phyloP scores from a whole-genome alignment of 2,113 vertebrate genomes.

The Ariopsis seemanni region DNA sequence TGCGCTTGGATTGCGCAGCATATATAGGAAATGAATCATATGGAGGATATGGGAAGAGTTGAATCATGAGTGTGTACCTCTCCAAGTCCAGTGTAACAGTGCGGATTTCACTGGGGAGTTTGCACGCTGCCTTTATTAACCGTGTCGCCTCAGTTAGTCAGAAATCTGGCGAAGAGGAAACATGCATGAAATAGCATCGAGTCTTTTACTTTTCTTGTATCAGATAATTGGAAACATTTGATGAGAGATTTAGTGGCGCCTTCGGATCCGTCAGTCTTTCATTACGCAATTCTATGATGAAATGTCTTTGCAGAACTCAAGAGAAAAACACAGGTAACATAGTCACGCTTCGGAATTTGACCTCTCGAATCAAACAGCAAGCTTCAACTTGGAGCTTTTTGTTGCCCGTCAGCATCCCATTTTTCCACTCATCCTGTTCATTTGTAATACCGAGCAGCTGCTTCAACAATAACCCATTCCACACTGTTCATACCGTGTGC shows the following conservation, averaged over 20 bases:
- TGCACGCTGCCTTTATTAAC: background rate
- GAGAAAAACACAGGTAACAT: background rate
- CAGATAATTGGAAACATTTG: background rate
- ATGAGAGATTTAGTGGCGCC: background rate
- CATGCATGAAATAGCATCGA: background rate
- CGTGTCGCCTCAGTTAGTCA: background rate
- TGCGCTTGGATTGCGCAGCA: background rate
- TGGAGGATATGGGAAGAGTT: background rate
- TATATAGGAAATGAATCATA: background rate
- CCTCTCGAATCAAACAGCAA: background rate
- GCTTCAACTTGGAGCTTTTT: conserved; percentile 13
- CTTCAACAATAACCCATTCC: conserved; percentile 1
- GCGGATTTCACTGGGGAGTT: background rate
- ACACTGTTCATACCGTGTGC: background rate
- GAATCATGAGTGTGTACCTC: background rate
- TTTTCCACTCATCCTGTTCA: conserved; percentile 13
- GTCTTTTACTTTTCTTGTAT: conserved; percentile 7
- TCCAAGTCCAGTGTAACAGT: background rate
- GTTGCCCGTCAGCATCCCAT: background rate
- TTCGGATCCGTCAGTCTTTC: background rate
- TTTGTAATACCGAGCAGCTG: conserved; percentile 18
- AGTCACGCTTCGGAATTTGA: background rate
- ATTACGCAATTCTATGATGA: background rate
- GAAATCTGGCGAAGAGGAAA: background rate
- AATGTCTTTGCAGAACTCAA: background rate